Percentiles rank a stretch among this genome's conserved stretches.
phyloP scores from a whole-genome alignment of 1,140 invertebrate species.

The Drosophila yakuba region DNA sequence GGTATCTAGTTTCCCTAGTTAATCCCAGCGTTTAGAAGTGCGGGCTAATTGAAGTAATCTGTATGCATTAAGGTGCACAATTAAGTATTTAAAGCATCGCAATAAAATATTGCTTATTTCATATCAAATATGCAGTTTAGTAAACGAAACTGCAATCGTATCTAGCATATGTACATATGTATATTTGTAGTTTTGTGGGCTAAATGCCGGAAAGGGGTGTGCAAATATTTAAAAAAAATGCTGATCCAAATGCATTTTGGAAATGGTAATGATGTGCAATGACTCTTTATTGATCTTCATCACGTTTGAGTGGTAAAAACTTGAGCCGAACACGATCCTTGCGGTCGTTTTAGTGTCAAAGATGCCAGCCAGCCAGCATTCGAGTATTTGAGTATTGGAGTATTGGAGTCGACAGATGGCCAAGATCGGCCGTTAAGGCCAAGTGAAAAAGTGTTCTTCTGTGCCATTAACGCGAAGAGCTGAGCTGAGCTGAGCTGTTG shows the following conservation, averaged over 20 bases:
- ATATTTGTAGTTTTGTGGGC: too few relatives aligned
- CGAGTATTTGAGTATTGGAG: neutral
- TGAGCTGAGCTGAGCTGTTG: constrained; percentile 15
- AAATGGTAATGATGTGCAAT: constrained; percentile 3
- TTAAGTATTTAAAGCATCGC: too few relatives aligned
- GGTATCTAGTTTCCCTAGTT: neutral
- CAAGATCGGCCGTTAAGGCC: constrained; percentile 28
- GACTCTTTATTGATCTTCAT: constrained; percentile 13
- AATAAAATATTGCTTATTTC: too few relatives aligned
- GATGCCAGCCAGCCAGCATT: constrained; percentile 14
- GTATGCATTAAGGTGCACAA: too few relatives aligned
- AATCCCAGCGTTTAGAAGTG: neutral
- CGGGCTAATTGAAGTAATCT: neutral
- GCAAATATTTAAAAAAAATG: neutral
- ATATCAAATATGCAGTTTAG: too few relatives aligned
- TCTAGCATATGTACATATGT: too few relatives aligned
- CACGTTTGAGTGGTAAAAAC: constrained; percentile 6
- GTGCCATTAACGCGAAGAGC: constrained; percentile 19
- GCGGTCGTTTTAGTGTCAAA: constrained; percentile 35
- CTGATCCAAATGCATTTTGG: neutral
- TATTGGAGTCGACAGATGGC: constrained; percentile 23
- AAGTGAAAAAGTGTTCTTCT: constrained; percentile 24
- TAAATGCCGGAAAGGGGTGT: neutral
- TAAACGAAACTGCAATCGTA: too few relatives aligned
- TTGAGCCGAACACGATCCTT: constrained; percentile 29